Base-by-base conservation (phyloP, 1,140 invertebrate genomes). In the Heliothis subflexa region DNA sequence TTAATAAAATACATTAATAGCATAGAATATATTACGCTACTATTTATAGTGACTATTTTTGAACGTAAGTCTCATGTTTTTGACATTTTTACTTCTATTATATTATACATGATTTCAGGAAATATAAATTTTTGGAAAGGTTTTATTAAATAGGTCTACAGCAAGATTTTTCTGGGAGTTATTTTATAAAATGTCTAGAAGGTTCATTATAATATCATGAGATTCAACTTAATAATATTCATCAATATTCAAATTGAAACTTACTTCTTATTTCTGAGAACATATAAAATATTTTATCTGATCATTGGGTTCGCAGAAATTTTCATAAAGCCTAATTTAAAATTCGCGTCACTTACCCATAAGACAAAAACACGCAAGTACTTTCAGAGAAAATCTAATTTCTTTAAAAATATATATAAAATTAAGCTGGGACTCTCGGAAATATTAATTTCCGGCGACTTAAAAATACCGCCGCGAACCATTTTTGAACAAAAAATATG, bases 401-500 rank as follows among this genome's bases (percentile, higher is more conserved):
- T 64, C 59, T 64, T 12, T 61, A 25, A 25, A 62, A 64, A 75
- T 59, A 45, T 16, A 28, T 74, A 74, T 75, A 50, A 62, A 18
- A 75, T 64, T 33, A 75, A 75, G 73, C 57, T 57, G 45, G 59
- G 59, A 52, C 66, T 64, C 73, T 75, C 73, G 73, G 73, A 75
- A 75, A 75, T 75, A 75, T 75, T 75, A 75, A 75, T 75, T 75
- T 75, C 73, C 73, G 73, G 73, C 21, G 59, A 75, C 59, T 75
- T 75, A 75, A 64, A 73, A 75, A 75, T 54, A 64, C 71, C 54
- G 71, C 71, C 33, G 33, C 59, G 49, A 62, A 64, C 59, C 73
- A 54, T 64, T 75, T 75, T 49, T 25, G 21, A 25, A 16, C 73
- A 62, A 75, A 75, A 75, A 75, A 61, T 64, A 75, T 75, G 59